These are phyloP conservation scores for Maniola hyperantus DNA, from an alignment of 2,888 invertebrate genomes.

Conservation along the genomic window DNA sequence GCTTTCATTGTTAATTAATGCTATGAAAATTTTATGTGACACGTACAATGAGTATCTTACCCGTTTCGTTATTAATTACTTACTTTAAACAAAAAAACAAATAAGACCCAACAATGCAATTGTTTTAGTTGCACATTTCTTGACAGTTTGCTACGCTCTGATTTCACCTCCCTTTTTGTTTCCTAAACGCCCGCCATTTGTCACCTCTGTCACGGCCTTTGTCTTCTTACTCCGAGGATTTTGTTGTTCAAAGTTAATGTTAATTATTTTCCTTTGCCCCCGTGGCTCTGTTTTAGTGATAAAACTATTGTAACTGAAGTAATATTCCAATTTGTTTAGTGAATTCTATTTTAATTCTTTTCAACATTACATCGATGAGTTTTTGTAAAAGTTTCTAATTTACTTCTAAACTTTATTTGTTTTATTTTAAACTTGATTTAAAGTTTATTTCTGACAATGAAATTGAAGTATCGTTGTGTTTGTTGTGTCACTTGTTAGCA, in stretches of 20 bases:
- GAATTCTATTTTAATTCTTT: not conserved
- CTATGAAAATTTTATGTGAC: no score
- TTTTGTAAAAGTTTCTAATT: no score
- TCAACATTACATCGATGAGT: not conserved
- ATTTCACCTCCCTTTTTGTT: constrained; percentile 48
- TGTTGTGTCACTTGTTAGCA: no score
- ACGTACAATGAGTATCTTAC: no score
- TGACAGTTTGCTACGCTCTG: constrained; percentile 34
- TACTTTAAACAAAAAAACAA: not conserved
- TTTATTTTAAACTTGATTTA: no score
- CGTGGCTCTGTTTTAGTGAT: not conserved
- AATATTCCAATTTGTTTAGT: not conserved
- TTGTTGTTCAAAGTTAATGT: constrained; percentile 46
- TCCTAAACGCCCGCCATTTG: constrained; percentile 51
- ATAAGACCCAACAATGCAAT: constrained; percentile 48
- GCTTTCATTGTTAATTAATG: no score
- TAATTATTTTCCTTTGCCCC: constrained; percentile 18
- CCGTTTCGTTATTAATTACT: no score
- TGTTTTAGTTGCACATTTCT: constrained; percentile 42
- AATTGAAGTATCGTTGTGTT: no score
- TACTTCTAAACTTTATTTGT: no score
- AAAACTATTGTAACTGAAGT: not conserved
- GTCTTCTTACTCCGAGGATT: constrained; percentile 54
- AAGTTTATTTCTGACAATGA: no score
- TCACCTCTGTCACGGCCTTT: constrained; percentile 53